Evolutionary conservation across 2,797 vertebrate genomes (phyloP).

Genomic region (Pitangus sulphuratus): DNA sequence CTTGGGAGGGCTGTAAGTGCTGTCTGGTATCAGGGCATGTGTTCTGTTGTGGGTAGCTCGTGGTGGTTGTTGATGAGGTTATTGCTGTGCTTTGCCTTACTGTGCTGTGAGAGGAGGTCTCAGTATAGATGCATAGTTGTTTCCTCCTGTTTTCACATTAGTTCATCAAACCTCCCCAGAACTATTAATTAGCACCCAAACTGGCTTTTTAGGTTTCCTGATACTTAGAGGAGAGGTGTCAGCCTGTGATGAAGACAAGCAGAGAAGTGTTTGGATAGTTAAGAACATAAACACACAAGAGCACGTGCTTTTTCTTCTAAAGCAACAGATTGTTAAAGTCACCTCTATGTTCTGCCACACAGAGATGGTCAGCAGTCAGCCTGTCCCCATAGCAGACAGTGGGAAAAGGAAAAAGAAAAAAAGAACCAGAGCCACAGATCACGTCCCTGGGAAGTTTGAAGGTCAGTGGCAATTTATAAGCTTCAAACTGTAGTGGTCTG

Average conservation of each 20-base stretch:
- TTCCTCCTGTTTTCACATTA: neutral
- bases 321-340: neutral
- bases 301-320: neutral
- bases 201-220: neutral
- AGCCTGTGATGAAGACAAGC: neutral
- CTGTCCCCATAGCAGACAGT: constrained; percentile 84
- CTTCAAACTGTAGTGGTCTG: neutral
- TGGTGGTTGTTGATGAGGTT: neutral
- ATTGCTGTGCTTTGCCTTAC: neutral
- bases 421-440: constrained; percentile 85
- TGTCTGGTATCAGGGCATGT: neutral
- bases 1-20: neutral
- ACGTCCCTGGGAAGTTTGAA: constrained; percentile 88
- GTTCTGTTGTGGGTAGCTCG: neutral
- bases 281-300: neutral
- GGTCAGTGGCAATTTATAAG: constrained; percentile 76
- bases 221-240: neutral
- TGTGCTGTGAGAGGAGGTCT: neutral
- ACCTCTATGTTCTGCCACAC: constrained; percentile 19
- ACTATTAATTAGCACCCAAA: neutral
- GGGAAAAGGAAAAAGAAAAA: constrained; percentile 91
- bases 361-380: constrained; percentile 90
- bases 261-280: neutral
- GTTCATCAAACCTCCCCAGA: neutral
- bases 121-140: neutral